phyloP scores from a whole-genome alignment of 2,113 vertebrate genomes.

The Prionailurus bengalensis region DNA sequence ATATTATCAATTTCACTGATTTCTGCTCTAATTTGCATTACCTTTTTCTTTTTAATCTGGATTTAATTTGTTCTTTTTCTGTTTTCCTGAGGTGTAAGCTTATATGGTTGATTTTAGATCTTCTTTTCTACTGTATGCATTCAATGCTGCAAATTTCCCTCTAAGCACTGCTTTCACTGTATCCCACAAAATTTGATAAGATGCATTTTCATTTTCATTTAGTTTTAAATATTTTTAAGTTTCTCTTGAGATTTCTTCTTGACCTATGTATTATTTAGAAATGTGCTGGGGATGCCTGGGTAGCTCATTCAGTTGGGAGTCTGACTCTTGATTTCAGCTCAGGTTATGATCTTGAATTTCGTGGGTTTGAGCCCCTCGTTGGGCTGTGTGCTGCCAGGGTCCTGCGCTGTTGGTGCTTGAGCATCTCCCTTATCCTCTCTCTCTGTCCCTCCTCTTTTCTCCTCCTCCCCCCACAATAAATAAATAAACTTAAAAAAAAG shows the following conservation, averaged over 20 bases:
- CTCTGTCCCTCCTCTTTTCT: too few species aligned
- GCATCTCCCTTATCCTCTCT: too few species aligned
- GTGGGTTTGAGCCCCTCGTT: too few species aligned
- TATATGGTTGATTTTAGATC: not conserved
- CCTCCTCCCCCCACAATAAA: too few species aligned
- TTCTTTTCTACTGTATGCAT: not conserved
- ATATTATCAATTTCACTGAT: not conserved
- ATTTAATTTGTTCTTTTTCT: not conserved
- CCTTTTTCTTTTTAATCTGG: not conserved
- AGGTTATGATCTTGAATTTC: too few species aligned
- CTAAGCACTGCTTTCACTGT: not conserved
- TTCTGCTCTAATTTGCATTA: not conserved
- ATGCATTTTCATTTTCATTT: not conserved
- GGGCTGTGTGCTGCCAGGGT: too few species aligned
- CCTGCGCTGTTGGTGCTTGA: too few species aligned
- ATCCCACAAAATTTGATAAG: not conserved
- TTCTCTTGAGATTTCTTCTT: not conserved
- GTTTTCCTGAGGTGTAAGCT: not conserved
- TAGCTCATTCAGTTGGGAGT: too few species aligned
- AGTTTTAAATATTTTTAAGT: not conserved
- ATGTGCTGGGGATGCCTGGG: not conserved
- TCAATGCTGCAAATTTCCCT: not conserved
- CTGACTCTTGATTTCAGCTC: too few species aligned
- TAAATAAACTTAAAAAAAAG: not conserved
- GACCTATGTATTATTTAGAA: not conserved